Base-by-base conservation (phyloP, 1,140 invertebrate genomes). In the Hylaeus anthracinus region DNA sequence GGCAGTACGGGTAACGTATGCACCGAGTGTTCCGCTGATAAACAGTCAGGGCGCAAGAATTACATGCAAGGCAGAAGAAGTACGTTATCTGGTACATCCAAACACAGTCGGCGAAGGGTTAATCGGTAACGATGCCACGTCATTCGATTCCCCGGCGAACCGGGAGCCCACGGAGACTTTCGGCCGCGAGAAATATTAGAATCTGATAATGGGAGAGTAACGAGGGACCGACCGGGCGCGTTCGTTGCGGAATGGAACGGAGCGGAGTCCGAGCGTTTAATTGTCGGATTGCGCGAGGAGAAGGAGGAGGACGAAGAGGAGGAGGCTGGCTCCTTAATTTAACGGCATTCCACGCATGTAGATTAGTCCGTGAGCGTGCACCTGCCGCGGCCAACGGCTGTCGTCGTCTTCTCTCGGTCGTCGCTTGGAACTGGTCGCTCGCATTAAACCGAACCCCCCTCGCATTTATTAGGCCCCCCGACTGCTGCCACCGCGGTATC, bases 301-400 rank as follows among this genome's bases (percentile, higher is more conserved):
- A 15, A 75, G 51, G 48, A 26, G 26, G 26, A 26, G 26, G 26
- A 26, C 26, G 26, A 26, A 26, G 26, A 26, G 26, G 26, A 60
- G 26, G 26, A 75, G 51, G 48, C 48, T 55, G 43, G 12, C 63
- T 74, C 48, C 53, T 89, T 86, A 88, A 89, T 86, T 89, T 82
- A 83, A 79, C 82, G 81, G 79, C 88, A 89, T 89, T 89, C 88
- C 86, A 66, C 60, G 82, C 82, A 87, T 89, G 88, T 81, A 86
- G 88, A 89, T 89, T 88, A 89, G 79, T 56, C 71, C 60, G 48
- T 65, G 58, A n/a, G 43, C 41, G 53, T 71, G 63, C 83, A 86
- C 84, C 82, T 84, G 85, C 81, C 76, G 73, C 69, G 15, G 61
- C 55, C 58, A 61, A 12, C 26, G 41, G 39, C 77, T 78, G 82